Percentiles rank a stretch among this genome's conserved stretches.
Evolutionary conservation across 2,113 vertebrate genomes (phyloP).

Genomic region (Diphyllodes magnificus): DNA sequence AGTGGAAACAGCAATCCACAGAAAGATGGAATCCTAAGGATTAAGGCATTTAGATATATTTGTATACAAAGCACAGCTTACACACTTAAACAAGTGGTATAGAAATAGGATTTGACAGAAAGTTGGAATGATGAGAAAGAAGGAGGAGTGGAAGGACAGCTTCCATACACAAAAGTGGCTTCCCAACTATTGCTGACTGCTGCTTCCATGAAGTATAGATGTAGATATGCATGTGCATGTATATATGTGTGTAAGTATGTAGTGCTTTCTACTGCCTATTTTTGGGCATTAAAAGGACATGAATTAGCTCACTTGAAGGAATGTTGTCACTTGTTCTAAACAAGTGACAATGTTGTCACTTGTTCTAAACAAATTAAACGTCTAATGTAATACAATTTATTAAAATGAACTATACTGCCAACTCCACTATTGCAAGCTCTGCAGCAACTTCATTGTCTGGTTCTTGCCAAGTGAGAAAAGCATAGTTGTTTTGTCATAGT

Average conservation of each 20-base stretch:
- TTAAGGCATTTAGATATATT: neutral
- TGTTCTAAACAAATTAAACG: neutral
- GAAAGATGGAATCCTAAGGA: neutral
- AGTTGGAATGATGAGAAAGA: neutral
- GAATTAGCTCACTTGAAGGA: neutral
- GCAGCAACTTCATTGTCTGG: neutral
- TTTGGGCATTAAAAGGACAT: neutral
- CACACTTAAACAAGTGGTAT: neutral
- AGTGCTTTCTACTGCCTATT: neutral
- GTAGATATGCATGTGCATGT: accelerated
- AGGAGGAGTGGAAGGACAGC: neutral
- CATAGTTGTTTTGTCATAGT: neutral
- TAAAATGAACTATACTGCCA: neutral
- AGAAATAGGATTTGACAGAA: neutral
- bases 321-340: neutral
- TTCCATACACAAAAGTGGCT: neutral
- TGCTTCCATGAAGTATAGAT: neutral
- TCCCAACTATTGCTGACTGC: neutral
- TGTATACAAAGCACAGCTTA: neutral
- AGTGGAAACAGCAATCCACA: neutral
- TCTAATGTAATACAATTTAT: neutral
- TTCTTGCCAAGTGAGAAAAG: neutral
- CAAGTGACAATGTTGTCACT: too few relatives aligned
- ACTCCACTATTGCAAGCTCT: neutral
- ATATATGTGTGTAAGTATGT: neutral